Base-by-base conservation (phyloP, 1,140 invertebrate species). In the Eriocheir sinensis region DNA sequence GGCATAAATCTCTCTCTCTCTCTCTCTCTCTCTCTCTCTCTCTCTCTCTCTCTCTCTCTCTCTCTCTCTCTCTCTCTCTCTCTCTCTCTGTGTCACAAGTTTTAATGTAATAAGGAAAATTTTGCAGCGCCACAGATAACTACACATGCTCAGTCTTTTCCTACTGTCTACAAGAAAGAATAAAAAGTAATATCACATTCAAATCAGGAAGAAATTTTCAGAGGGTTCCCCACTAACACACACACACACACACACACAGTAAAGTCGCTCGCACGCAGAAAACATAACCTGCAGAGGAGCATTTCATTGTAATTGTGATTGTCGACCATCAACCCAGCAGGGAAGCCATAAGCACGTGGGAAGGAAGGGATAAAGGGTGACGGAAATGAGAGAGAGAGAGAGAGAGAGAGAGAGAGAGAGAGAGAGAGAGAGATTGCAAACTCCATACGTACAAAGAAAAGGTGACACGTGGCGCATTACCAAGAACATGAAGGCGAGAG, bases 1-100 rank as follows among this genome's bases (percentile, higher is more conserved):
- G n/a, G n/a, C n/a, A n/a, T n/a, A n/a, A n/a, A n/a, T n/a, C n/a
- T n/a, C n/a, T n/a, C n/a, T n/a, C n/a, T 53, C 89, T 30, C 85
- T 40, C 85, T 15, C 85, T 40, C 85, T 40, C 85, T 40, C 85
- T 40, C 85, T 40, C 85, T 40, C 85, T 40, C 85, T 40, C 85
- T 15, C 85, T 40, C 85, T 40, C 85, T 40, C 85, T 40, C 85
- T 40, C 85, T 40, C 85, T 40, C 36, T 15, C 85, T 40, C 85
- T 40, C 85, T 40, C 85, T 40, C 85, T 40, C 85, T 27, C 34
- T 40, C 86, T 40, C 40, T 41, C 88, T 41, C 88, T 41, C 38
- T n/a, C n/a, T n/a, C n/a, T n/a, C n/a, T n/a, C n/a, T n/a, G n/a
- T n/a, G n/a, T n/a, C n/a, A n/a, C n/a, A n/a, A n/a, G n/a, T n/a